These are phyloP conservation scores for Lepidostoma basale DNA, from an alignment of 1,140 invertebrate genomes.

Conservation along the genomic window DNA sequence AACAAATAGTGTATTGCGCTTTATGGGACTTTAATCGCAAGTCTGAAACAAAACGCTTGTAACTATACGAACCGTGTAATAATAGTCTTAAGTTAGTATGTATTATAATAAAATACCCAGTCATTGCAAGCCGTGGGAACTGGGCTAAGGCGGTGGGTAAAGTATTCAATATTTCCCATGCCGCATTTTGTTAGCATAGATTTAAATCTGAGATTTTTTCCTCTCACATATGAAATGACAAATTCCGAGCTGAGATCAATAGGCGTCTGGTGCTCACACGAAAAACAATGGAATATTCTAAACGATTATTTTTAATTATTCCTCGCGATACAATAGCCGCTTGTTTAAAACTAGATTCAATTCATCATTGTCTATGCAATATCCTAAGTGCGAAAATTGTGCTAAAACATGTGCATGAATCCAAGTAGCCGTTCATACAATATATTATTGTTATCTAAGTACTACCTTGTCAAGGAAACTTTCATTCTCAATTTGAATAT, in stretches of 20 bases:
- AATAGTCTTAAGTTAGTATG: background rate
- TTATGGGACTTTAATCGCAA: slow-evolving; percentile 1
- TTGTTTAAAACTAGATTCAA: too few species aligned
- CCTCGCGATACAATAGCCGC: too few species aligned
- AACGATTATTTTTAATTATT: background rate
- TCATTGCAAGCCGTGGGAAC: slow-evolving; percentile 13
- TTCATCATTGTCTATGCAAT: too few species aligned
- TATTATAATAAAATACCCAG: slow-evolving; percentile 7
- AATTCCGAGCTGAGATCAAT: background rate
- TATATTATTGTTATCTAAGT: too few species aligned
- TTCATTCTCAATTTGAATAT: too few species aligned
- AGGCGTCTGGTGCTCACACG: background rate
- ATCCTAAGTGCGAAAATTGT: too few species aligned
- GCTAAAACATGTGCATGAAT: too few species aligned
- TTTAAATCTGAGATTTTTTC: background rate
- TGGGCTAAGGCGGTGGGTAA: slow-evolving; percentile 2
- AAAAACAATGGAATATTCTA: slow-evolving; percentile 12
- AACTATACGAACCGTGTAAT: background rate
- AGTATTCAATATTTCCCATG: background rate
- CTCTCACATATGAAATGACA: slow-evolving; percentile 19
- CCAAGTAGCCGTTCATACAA: too few species aligned
- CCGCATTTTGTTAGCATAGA: background rate
- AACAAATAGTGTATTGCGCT: background rate
- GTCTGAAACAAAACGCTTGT: background rate
- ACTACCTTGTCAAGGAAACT: too few species aligned